Conservation (phyloP, 2,888 invertebrate species). For the Argyresthia goedartella region DNA sequence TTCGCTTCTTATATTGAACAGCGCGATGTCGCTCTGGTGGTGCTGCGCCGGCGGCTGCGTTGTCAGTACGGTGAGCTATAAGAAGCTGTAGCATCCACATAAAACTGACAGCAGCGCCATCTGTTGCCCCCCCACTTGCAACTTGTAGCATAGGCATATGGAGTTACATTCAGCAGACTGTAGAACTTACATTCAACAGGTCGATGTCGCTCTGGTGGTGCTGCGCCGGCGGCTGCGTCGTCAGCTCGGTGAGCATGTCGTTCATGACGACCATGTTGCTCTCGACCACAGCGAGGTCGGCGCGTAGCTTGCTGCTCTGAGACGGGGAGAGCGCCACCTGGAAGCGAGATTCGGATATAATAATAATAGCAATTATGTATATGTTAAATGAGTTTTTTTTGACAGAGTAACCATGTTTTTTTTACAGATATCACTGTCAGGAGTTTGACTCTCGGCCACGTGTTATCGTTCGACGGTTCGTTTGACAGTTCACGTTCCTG, state of each 20-base stretch:
- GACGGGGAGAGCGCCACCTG: constrained; percentile 72
- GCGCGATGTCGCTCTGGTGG: constrained; percentile 87
- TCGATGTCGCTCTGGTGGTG: constrained; percentile 91
- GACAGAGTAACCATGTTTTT: too few relatives aligned
- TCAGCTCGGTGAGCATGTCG: constrained; percentile 95
- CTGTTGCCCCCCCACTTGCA: constrained; percentile 55
- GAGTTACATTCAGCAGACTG: too few relatives aligned
- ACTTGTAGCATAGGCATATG: too few relatives aligned
- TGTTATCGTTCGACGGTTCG: too few relatives aligned
- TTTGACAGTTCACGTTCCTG: too few relatives aligned
- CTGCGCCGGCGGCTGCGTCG: constrained; percentile 86
- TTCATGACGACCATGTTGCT: constrained; percentile 94
- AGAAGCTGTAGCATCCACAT: too few relatives aligned
- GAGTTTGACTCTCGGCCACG: too few relatives aligned
- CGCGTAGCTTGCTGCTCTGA: constrained; percentile 89
- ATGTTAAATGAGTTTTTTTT: too few relatives aligned
- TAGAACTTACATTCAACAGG: constrained; percentile 82
- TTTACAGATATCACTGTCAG: too few relatives aligned
- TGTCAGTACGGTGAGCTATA: constrained; percentile 90
- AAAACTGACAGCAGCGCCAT: constrained; percentile 95
- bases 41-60: constrained; percentile 89
- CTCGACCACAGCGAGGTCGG: constrained; percentile 93
- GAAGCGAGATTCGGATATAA: too few relatives aligned
- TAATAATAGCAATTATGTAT: too few relatives aligned
- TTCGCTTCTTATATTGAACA: constrained; percentile 78